Percentiles rank a stretch among this genome's conserved stretches.
Evolutionary conservation across 2,797 vertebrate genomes (phyloP).

Genomic region (Sebastolobus altivelis): DNA sequence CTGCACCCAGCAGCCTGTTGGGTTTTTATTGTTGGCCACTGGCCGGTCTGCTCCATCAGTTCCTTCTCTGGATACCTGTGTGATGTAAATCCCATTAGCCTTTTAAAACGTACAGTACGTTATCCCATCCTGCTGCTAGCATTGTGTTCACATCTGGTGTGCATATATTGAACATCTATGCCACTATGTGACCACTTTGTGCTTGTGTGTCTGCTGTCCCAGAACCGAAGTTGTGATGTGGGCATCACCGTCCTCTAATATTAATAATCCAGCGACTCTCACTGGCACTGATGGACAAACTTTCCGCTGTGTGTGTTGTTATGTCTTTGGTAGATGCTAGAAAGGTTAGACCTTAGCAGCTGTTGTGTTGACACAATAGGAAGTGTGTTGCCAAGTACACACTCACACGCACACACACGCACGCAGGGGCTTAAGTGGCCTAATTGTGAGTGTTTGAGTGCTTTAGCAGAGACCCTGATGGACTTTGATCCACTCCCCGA

Average conservation of each 20-base stretch:
- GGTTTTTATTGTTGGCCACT: slow-evolving; percentile 17
- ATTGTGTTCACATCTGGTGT: not conserved
- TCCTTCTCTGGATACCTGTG: not conserved
- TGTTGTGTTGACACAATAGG: slow-evolving; percentile 68
- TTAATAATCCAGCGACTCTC: slow-evolving; percentile 8
- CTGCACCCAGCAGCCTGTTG: slow-evolving; percentile 4
- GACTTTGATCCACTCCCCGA: slow-evolving; percentile 26
- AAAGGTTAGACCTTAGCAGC: slow-evolving; percentile 45
- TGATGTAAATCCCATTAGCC: slow-evolving; percentile 5
- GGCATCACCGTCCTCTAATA: not conserved
- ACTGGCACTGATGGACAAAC: slow-evolving; percentile 13
- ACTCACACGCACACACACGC: not conserved
- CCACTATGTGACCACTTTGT: not conserved
- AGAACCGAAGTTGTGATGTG: not conserved
- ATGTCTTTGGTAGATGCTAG: slow-evolving; percentile 22
- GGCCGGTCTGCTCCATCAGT: not conserved
- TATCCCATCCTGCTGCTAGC: not conserved
- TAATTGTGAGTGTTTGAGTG: slow-evolving; percentile 40
- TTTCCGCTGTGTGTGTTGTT: slow-evolving; percentile 31
- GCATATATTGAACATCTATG: not conserved
- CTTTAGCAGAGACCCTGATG: slow-evolving; percentile 27
- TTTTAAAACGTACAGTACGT: not conserved
- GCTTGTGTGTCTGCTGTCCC: not conserved
- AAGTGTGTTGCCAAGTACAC: slow-evolving; percentile 25
- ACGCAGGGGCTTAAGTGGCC: slow-evolving; percentile 29